phyloP scores from a whole-genome alignment of 2,888 invertebrate genomes.

The Melolontha melolontha region DNA sequence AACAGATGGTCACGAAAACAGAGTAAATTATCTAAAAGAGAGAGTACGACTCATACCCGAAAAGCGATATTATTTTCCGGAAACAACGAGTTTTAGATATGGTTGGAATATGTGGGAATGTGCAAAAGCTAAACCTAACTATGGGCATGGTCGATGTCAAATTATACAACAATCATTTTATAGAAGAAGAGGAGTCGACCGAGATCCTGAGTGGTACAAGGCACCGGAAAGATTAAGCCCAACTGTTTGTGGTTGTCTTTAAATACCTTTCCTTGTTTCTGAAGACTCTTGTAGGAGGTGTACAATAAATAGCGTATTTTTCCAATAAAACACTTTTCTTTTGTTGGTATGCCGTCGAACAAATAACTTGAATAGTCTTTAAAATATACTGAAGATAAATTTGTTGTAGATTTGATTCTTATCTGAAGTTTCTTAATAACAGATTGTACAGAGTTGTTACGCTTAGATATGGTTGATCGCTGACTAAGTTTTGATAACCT shows the following conservation, averaged over 20 bases:
- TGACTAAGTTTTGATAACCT: neutral
- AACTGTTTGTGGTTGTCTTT: conserved; percentile 57
- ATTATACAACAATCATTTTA: conserved; percentile 71
- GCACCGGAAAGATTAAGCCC: conserved; percentile 65
- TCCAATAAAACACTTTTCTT: conserved; percentile 29
- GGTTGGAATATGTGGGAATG: conserved; percentile 72
- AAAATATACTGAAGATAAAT: neutral
- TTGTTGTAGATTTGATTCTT: neutral
- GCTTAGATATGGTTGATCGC: no score
- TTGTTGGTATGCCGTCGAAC: conserved; percentile 24
- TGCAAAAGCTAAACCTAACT: conserved; percentile 54
- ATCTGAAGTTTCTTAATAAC: conserved; percentile 5
- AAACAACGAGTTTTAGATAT: conserved; percentile 69
- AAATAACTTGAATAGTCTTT: conserved; percentile 10
- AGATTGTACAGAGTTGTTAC: neutral
- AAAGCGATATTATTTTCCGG: conserved; percentile 69
- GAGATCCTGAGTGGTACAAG: conserved; percentile 70
- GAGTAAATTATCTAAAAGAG: conserved; percentile 66
- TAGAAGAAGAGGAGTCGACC: conserved; percentile 67
- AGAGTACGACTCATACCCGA: conserved; percentile 69
- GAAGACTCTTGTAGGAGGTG: conserved; percentile 32
- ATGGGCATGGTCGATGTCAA: conserved; percentile 67
- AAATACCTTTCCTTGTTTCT: conserved; percentile 39
- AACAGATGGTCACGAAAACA: conserved; percentile 65
- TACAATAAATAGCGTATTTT: conserved; percentile 38